These are phyloP conservation scores for Phenganax subtilis DNA, from an alignment of 92 coral and sea anemone genomes.

Conservation along the genomic window DNA sequence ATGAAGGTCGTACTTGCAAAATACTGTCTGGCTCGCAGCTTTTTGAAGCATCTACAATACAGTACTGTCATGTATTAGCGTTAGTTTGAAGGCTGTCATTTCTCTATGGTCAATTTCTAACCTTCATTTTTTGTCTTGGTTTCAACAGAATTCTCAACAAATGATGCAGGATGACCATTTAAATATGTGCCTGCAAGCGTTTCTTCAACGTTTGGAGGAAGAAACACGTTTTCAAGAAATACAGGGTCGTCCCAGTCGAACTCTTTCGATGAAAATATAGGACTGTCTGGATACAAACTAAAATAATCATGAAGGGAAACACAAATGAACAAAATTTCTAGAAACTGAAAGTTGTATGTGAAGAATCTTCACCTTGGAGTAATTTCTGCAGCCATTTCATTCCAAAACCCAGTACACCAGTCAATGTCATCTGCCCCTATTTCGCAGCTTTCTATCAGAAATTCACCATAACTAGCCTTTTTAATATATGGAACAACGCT, in stretches of 20 bases:
- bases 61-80: background rate
- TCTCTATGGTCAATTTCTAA: background rate
- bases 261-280: constrained; percentile 31
- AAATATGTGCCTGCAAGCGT: constrained; percentile 17
- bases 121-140: constrained; percentile 23
- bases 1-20: background rate
- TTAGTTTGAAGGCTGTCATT: background rate
- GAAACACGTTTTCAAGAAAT: constrained; percentile 29
- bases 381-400: constrained; percentile 29
- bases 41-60: constrained; percentile 9
- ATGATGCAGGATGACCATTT: background rate
- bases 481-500: constrained; percentile 13
- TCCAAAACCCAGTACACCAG: constrained; percentile 43
- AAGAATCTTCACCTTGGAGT: constrained; percentile 22
- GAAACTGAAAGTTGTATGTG: background rate
- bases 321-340: background rate
- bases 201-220: constrained; percentile 24
- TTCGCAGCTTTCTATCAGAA: constrained; percentile 1
- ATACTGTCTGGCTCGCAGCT: background rate
- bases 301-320: background rate
- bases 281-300: constrained; percentile 36
- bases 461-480: constrained; percentile 8
- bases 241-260: constrained; percentile 35
- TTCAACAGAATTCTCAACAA: constrained; percentile 6
- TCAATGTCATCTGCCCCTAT: constrained; percentile 29